Base-by-base conservation (phyloP, 2,888 invertebrate species). In the Copidosoma aretas region DNA sequence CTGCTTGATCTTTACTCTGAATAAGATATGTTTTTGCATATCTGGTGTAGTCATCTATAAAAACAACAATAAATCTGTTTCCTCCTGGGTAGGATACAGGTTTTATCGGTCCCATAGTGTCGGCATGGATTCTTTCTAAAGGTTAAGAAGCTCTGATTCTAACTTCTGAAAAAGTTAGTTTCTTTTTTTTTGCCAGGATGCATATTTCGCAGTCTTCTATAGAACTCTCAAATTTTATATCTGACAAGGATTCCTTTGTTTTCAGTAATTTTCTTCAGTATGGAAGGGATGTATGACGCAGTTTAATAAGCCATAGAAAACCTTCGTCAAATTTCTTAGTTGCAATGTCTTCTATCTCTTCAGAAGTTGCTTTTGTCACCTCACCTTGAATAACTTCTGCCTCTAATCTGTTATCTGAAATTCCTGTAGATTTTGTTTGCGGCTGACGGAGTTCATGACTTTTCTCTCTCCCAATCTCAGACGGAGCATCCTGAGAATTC, bases 41-140 rank as follows among this genome's bases (percentile, higher is more conserved):
- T 56, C 73, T 69, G 22, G 39, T 57, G 63, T 73, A 73, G 64
- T 75, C 72, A 43, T 75, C 73, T 46, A 75, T 53, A 21, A 72
- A 75, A 3, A 58, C 63, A 39, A 67, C 64, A 12, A 73, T 73
- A 52, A n/a, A n/a, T n/a, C 62, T 73, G 60, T 72, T 73, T 25
- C 56, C 54, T 0, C 73, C 70, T 54, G 68, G 68, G 54, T 52
- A 67, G 14, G 70, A 73, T 24, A 10, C 32, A 0, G 71, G 73
- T 64, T 72, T 73, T n/a, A 76, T 75, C 54, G 71, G 72, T 21
- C 73, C 73, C 73, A 74, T 74, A 8, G 71, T 17, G 51, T 75
- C 73, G 19, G 72, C 51, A 49, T 75, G 73, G 14, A 74, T 54
- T 32, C 32, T 32, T 3, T 32, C 32, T 32, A 32, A 32, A 8